Percentiles rank a stretch among this genome's conserved stretches.
These are phyloP conservation scores for Carcina quercana DNA, from an alignment of 2,888 invertebrate species.

Conservation along the genomic window DNA sequence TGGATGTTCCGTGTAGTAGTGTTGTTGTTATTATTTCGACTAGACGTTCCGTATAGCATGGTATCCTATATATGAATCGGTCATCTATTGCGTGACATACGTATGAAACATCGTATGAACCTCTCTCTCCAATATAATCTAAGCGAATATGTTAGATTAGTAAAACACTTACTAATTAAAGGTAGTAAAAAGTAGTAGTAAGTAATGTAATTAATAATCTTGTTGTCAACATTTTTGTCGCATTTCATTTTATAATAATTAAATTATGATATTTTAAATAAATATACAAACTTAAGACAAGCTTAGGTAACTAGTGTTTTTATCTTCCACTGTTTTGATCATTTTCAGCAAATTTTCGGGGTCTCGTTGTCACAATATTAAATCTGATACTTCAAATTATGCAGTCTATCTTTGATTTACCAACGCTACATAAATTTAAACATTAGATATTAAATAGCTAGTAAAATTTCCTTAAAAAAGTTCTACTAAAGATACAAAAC, in stretches of 20 bases:
- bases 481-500: too few relatives aligned
- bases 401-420: too few relatives aligned
- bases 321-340: not conserved
- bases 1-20: not conserved
- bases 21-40: not conserved
- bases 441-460: too few relatives aligned
- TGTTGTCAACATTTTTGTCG: constrained; percentile 64
- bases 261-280: constrained; percentile 60
- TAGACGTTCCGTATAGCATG: constrained; percentile 16
- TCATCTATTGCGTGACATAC: constrained; percentile 17
- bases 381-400: too few relatives aligned
- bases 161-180: constrained; percentile 48
- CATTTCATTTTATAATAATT: constrained; percentile 58
- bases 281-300: constrained; percentile 67
- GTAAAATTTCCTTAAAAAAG: too few relatives aligned
- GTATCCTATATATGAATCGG: constrained; percentile 28
- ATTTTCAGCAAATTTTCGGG: too few relatives aligned
- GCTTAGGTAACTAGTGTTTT: constrained; percentile 42
- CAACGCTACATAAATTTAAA: too few relatives aligned
- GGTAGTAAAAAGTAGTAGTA: constrained; percentile 51
- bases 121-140: constrained; percentile 43
- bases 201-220: constrained; percentile 46
- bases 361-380: too few relatives aligned
- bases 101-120: constrained; percentile 30
- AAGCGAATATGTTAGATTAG: constrained; percentile 26